A percentile compares a stretch with the other conserved stretches of the same genome.
Evolutionary conservation across 2,113 vertebrate species (phyloP).

Genomic region (Tyrannus savana): DNA sequence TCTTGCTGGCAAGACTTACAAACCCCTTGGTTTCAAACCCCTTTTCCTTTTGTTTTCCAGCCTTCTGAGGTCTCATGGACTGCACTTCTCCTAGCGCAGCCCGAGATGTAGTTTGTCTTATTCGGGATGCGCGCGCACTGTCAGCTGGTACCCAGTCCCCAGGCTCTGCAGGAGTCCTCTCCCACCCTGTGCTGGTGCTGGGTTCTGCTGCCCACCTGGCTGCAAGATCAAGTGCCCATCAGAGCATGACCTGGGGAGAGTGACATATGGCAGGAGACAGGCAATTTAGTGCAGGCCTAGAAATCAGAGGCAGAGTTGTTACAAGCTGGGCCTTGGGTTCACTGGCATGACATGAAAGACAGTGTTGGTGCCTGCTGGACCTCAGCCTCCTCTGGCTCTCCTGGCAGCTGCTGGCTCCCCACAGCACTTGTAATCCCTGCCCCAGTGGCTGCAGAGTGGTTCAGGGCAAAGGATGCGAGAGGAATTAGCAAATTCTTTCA

Average conservation of each 20-base stretch:
- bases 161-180: neutral
- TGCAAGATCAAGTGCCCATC: neutral
- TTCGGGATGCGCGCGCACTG: fast-evolving
- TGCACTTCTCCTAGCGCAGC: fast-evolving
- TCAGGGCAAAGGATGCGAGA: neutral
- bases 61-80: neutral
- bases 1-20: neutral
- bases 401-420: neutral
- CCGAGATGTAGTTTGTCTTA: fast-evolving
- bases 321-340: neutral
- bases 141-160: neutral
- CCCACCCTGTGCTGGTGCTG: neutral
- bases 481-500: conserved; percentile 14
- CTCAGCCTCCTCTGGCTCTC: neutral
- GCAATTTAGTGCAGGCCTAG: neutral
- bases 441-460: neutral
- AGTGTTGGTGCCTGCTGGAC: neutral
- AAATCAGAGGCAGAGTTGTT: conserved; percentile 22
- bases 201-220: neutral
- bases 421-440: neutral
- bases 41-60: neutral
- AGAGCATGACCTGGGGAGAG: neutral
- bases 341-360: neutral
- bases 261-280: conserved; percentile 20
- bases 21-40: neutral